phyloP scores from a whole-genome alignment of 2,113 vertebrate genomes.

The Cairina moschata region DNA sequence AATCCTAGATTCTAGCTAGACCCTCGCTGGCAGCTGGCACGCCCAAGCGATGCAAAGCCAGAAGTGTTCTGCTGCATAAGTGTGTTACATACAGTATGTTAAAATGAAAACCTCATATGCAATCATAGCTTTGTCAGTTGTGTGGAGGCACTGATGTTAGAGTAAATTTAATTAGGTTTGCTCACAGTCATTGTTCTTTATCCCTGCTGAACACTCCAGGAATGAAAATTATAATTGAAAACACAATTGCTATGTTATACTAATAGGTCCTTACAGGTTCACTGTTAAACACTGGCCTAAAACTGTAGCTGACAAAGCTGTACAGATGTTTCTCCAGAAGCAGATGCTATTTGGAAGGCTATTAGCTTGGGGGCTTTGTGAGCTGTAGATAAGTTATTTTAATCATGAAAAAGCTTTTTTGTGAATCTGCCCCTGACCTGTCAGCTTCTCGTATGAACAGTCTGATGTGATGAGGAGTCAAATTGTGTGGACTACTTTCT shows the following conservation, averaged over 20 bases:
- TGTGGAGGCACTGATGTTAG: neutral
- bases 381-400: neutral
- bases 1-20: neutral
- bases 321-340: neutral
- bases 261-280: neutral
- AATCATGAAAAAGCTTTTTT: neutral
- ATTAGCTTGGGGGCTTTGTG: neutral
- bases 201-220: neutral
- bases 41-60: neutral
- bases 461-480: neutral
- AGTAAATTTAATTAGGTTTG: rapidly evolving
- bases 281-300: neutral
- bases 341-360: neutral
- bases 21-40: neutral
- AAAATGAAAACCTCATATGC: rapidly evolving
- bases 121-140: neutral
- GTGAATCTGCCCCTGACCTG: neutral
- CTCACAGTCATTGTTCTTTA: neutral
- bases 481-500: neutral
- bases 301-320: neutral
- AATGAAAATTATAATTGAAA: neutral
- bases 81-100: neutral
- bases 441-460: neutral
- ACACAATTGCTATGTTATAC: rapidly evolving
- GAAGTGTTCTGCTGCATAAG: rapidly evolving